Conservation (phyloP, 2,797 vertebrate genomes). For the Vireo griseus region DNA sequence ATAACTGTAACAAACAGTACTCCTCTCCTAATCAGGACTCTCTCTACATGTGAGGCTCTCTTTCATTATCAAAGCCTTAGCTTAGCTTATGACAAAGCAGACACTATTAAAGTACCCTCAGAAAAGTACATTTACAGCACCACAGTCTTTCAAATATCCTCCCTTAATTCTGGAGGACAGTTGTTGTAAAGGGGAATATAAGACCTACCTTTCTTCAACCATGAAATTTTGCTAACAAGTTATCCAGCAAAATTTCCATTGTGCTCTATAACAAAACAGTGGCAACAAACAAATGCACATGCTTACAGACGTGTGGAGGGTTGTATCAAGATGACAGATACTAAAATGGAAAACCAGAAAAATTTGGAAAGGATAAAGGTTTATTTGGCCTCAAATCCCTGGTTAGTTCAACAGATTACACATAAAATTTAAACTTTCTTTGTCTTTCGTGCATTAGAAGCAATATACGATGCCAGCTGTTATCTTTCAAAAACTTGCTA, state of each 20-base stretch:
- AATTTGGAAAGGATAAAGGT: background rate
- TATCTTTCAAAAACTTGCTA: slow-evolving; percentile 40
- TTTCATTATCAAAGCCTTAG: slow-evolving; percentile 49
- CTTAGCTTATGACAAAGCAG: slow-evolving; percentile 29
- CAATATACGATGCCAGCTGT: background rate
- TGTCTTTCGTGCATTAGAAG: slow-evolving; percentile 9
- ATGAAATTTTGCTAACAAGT: background rate
- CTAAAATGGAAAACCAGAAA: slow-evolving; percentile 15
- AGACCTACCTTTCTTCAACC: background rate
- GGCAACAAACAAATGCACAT: background rate
- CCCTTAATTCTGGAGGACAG: background rate
- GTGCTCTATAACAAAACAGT: background rate
- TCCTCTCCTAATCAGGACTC: slow-evolving; percentile 54
- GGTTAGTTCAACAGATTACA: background rate
- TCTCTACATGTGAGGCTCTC: background rate
- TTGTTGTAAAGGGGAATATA: background rate
- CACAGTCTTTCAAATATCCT: background rate
- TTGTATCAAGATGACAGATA: background rate
- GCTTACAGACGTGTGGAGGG: background rate
- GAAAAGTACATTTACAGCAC: slow-evolving; percentile 5
- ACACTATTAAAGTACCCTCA: slow-evolving; percentile 35
- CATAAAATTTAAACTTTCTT: slow-evolving; percentile 26
- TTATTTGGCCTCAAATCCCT: slow-evolving; percentile 27
- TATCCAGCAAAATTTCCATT: background rate
- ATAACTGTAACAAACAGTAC: slow-evolving; percentile 68